Evolutionary conservation across 2,113 vertebrate species (phyloP).

Genomic region (Cisticola juncidis): DNA sequence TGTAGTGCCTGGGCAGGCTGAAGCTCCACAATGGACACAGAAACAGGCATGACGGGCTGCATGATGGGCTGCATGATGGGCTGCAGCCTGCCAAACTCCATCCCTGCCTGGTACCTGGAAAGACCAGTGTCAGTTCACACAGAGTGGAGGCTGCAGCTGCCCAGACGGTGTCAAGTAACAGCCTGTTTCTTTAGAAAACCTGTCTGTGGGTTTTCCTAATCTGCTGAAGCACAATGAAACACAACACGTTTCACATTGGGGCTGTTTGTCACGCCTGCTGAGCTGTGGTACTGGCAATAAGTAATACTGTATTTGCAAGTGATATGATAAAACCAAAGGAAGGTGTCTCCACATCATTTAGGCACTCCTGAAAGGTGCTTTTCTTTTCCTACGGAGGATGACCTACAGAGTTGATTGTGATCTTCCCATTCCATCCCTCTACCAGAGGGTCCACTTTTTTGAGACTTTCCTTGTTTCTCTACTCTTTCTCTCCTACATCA

Average conservation of each 20-base stretch:
- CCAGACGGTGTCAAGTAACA: background rate
- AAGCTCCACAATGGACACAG: background rate
- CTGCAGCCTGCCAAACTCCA: background rate
- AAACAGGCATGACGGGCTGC: background rate
- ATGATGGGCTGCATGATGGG: background rate
- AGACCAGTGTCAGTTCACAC: background rate
- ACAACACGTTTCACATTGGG: background rate
- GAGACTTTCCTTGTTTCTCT: background rate
- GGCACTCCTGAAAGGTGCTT: background rate
- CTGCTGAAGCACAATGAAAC: background rate
- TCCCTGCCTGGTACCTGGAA: background rate
- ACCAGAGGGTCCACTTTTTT: background rate
- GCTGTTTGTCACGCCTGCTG: background rate
- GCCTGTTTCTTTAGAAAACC: background rate
- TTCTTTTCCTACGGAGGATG: background rate
- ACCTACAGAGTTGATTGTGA: background rate
- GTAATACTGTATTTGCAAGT: background rate
- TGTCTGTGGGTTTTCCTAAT: background rate
- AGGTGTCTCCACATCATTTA: background rate
- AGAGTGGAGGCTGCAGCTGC: background rate
- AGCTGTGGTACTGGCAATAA: background rate
- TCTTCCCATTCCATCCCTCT: background rate
- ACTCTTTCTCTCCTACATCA: background rate
- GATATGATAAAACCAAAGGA: background rate
- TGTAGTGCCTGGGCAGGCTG: background rate